These are phyloP conservation scores for Drosophila miranda DNA, from an alignment of 1,140 invertebrate species.

Conservation along the genomic window DNA sequence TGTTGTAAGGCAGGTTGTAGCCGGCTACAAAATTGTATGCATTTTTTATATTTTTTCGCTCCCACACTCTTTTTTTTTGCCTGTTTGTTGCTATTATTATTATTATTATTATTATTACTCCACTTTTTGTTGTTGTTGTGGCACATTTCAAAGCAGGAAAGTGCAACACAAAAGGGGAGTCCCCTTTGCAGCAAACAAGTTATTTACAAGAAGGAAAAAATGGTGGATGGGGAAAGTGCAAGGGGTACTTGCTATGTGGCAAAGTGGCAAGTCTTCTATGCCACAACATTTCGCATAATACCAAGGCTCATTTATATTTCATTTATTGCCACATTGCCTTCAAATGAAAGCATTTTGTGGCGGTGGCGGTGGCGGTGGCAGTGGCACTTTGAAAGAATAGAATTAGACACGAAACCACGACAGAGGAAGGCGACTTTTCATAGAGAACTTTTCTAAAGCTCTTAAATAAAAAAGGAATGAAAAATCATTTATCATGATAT, in stretches of 20 bases:
- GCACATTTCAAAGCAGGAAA: constrained; percentile 67
- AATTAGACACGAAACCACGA: no score
- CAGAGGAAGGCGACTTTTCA: no score
- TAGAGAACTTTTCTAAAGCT: no score
- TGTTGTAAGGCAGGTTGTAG: constrained; percentile 51
- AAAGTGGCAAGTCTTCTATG: background rate
- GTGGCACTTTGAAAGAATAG: no score
- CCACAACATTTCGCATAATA: constrained; percentile 28
- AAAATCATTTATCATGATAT: no score
- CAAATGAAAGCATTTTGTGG: no score
- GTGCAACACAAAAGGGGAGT: constrained; percentile 60
- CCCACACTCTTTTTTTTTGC: constrained; percentile 5
- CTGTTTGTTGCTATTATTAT: constrained; percentile 34
- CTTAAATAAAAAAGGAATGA: no score
- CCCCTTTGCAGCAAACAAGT: constrained; percentile 35
- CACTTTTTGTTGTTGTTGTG: constrained; percentile 31
- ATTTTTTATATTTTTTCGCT: constrained; percentile 65
- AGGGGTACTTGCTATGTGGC: no score
- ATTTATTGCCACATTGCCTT: constrained; percentile 22
- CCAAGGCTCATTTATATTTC: constrained; percentile 31
- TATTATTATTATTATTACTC: constrained; percentile 15
- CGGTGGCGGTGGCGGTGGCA: no score
- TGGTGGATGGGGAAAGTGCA: background rate
- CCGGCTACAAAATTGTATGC: constrained; percentile 68
- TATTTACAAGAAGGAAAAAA: constrained; percentile 45